Evolutionary conservation across 2,888 invertebrate species (phyloP), one percentile per base, ranked within the genome.

Genomic region (Urechis unicinctus): DNA sequence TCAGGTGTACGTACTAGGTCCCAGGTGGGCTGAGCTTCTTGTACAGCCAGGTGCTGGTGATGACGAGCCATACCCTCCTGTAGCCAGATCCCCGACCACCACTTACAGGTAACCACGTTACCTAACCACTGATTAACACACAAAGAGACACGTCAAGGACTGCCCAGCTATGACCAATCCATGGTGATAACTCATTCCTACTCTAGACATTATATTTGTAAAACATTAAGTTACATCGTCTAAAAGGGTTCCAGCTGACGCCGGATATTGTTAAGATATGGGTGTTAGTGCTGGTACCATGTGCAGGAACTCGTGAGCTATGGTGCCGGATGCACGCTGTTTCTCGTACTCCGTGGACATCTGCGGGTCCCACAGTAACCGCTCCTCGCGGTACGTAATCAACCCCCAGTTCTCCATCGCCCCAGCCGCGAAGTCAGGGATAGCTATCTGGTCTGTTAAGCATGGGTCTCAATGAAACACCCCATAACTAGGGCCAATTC

Each of bases 351-450:
- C n/a, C n/a, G 53, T 44, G 2, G 43, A 41, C 9, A 44, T 22
- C 3, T 50, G 41, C 2, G 59, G 51, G 26, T 60, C 47, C 26
- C 41, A 54, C 22, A 59, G 47, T 9, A 59, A 43, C 2, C 61
- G 48, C 17, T 30, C 21, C 29, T 50, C 57, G 22, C 59, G 41
- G 52, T 59, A 59, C 21, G 52, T 61, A 28, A 61, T 56, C 50
- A 59, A 55, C 22, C 59, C 59, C 59, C 59, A 59, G 48, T 59
- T 59, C 47, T 59, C 59, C 59, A 59, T 59, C 24, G 59, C 59
- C 2, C 59, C 59, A 17, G 59, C 44, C 3, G 50, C 44, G 42
- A 59, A 59, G 29, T 59, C 59, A 2, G 54, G 50, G 1, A 59
- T 48, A 9, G 53, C 29, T 21, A 59, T 56, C 55, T 58, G 57